Evolutionary conservation across 2,888 invertebrate species (phyloP), one percentile per base, ranked within the genome.

Genomic region (Eupithecia tripunctaria): DNA sequence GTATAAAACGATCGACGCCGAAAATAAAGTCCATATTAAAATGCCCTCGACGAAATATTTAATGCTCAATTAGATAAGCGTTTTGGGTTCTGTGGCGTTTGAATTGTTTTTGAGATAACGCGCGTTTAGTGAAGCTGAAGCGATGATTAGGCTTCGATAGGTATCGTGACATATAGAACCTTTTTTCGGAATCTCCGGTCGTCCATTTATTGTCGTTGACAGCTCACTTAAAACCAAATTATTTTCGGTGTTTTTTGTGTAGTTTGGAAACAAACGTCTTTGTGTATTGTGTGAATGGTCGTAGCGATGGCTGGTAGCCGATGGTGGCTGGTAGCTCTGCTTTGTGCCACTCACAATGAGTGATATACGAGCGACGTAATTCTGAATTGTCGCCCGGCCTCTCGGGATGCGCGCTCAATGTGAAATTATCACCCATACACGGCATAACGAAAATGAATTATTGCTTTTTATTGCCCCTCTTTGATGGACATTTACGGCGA

Each of bases 361-460:
- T 93, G 94, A 94, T 94, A 94, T 94, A 94, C 91, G 93, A 91
- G 88, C 89, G 92, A 90, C 89, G 89, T 91, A 88, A 90, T 90
- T 91, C 89, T 86, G 89, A 93, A 93, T 93, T 93, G 93, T 93
- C 93, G 90, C 89, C 82, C 78, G 86, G 84, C 85, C 85, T 82
- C 88, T 88, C 85, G 86, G 85, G 84, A 84, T 82, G 85, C 82
- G 81, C 82, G 82, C 86, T 92, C 90, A 91, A 92, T 91, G 90
- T 89, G 88, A 90, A 93, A 94, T 94, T 91, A 94, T 93, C 93
- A 92, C 89, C 91, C 91, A 89, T 91, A 91, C 91, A 89, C 86
- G 89, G 93, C 93, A 93, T 92, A 92, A 91, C 93, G 91, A 94
- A 94, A 92, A 93, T 93, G 93, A 94, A 91, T 93, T 93, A 94